These are phyloP conservation scores for Drosophila tristis DNA, from an alignment of 1,140 invertebrate species.

Conservation along the genomic window DNA sequence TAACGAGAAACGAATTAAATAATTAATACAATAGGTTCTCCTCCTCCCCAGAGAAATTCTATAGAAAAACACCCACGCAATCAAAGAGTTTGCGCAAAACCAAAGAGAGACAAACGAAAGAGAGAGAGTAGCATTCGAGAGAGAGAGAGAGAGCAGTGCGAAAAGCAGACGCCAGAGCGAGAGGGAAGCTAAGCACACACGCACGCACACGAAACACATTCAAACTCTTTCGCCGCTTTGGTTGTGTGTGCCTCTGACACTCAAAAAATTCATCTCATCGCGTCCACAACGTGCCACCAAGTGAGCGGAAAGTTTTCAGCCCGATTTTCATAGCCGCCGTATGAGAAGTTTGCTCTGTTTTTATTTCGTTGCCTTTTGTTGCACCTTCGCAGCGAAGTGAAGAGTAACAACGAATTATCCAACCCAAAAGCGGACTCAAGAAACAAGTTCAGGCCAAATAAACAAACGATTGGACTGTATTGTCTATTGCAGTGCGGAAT, in stretches of 20 bases:
- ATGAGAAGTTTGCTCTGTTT: slow-evolving; percentile 52
- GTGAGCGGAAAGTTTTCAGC: slow-evolving; percentile 73
- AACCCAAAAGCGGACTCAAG: background rate
- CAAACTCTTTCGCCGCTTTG: slow-evolving; percentile 45
- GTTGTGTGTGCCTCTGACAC: slow-evolving; percentile 55
- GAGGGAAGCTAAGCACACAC: slow-evolving; percentile 2
- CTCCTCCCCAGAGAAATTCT: slow-evolving; percentile 1
- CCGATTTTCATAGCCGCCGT: no score
- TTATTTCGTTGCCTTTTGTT: slow-evolving; percentile 60
- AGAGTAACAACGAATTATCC: slow-evolving; percentile 36
- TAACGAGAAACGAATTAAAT: slow-evolving; percentile 10
- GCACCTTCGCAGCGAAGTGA: slow-evolving; percentile 34
- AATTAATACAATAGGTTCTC: slow-evolving; percentile 23
- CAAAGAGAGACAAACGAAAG: slow-evolving; percentile 11
- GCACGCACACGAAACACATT: background rate
- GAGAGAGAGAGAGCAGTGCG: no score
- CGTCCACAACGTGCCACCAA: slow-evolving; percentile 75
- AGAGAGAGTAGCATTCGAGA: slow-evolving; percentile 5
- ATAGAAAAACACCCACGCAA: slow-evolving; percentile 6
- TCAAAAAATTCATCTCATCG: slow-evolving; percentile 75
- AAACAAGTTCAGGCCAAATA: no score
- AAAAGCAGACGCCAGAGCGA: background rate
- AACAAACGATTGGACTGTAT: slow-evolving; percentile 16
- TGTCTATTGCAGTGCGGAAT: slow-evolving; percentile 54
- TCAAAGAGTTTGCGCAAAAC: slow-evolving; percentile 51